These are phyloP conservation scores for Neoniphon sammara DNA, from an alignment of 2,797 vertebrate genomes.

Conservation along the genomic window DNA sequence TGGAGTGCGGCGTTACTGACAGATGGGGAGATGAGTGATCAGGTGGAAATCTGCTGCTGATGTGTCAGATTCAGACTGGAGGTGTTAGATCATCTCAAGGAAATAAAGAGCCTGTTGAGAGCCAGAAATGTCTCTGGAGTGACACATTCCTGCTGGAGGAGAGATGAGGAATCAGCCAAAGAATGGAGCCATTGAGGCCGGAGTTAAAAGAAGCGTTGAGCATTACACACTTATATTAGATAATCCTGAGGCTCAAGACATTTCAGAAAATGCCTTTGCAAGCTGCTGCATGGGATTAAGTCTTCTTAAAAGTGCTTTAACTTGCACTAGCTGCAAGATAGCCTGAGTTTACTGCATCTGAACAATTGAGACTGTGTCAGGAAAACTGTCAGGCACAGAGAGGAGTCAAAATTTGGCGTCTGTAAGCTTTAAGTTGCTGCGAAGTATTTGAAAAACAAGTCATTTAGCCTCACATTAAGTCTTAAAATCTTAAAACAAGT, in stretches of 20 bases:
- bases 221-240: conserved; percentile 24
- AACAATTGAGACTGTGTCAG: too few relatives aligned
- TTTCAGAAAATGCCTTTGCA: conserved; percentile 17
- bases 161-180: conserved; percentile 30
- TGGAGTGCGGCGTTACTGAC: conserved; percentile 23
- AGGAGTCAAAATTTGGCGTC: too few relatives aligned
- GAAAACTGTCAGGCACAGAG: too few relatives aligned
- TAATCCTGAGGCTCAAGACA: not conserved
- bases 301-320: not conserved
- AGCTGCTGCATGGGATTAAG: not conserved
- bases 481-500: too few relatives aligned
- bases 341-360: too few relatives aligned
- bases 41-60: conserved; percentile 71
- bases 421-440: too few relatives aligned
- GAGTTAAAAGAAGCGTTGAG: conserved; percentile 25
- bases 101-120: conserved; percentile 59
- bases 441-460: too few relatives aligned
- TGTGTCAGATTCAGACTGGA: conserved; percentile 73
- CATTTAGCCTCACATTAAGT: too few relatives aligned
- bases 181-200: conserved; percentile 8
- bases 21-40: conserved; percentile 37
- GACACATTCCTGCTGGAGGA: conserved; percentile 60
- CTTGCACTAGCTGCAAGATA: too few relatives aligned
- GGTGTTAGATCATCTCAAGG: conserved; percentile 61
- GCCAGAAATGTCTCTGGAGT: conserved; percentile 46